Conservation (phyloP, 64 coral and sea anemone genomes). For the Pocillopora verrucosa region DNA sequence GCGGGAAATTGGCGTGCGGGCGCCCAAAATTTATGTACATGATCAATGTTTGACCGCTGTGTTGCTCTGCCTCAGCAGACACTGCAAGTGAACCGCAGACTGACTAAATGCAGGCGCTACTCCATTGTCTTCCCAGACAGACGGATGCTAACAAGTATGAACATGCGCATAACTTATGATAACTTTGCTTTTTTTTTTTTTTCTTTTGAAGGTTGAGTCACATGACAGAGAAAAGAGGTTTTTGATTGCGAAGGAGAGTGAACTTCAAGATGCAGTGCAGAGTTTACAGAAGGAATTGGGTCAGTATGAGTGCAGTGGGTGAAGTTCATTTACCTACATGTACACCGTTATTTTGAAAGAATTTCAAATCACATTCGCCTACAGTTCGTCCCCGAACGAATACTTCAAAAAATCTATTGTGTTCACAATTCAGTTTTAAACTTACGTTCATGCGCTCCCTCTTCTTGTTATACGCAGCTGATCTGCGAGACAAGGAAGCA, state of each 20-base stretch:
- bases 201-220: conserved; percentile 39
- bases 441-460: no score
- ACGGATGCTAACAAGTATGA: background rate
- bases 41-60: no score
- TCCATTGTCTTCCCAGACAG: no score
- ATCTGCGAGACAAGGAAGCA: conserved; percentile 72
- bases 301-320: background rate
- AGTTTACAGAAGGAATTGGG: conserved; percentile 60
- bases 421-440: background rate
- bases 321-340: background rate
- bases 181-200: background rate
- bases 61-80: no score
- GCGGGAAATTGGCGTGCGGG: no score
- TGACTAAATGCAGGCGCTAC: no score
- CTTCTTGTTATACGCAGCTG: conserved; percentile 31
- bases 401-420: background rate
- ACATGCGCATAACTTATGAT: background rate
- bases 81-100: no score
- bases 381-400: no score
- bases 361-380: no score
- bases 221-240: conserved; percentile 53
- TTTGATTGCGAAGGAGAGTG: conserved; percentile 45
- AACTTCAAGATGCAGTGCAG: conserved; percentile 51
- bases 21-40: no score
- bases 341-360: background rate